Conservation (phyloP, 2,797 vertebrate species). For the Anguilla pacifica region DNA sequence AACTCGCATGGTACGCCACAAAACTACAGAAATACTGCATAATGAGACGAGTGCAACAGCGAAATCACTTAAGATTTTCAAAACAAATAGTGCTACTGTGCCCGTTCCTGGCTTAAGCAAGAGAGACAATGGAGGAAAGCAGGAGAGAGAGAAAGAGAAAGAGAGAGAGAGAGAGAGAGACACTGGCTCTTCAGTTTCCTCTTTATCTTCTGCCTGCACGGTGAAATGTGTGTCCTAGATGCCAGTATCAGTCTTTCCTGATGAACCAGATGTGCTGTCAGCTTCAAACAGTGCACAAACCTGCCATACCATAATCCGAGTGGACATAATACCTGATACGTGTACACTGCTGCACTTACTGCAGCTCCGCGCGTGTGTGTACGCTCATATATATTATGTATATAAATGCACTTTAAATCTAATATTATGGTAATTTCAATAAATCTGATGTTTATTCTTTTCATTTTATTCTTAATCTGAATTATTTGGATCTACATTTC, state of each 20-base stretch:
- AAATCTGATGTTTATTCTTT: background rate
- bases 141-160: conserved; percentile 46
- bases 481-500: background rate
- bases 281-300: conserved; percentile 62
- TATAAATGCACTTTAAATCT: conserved; percentile 43
- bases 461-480: background rate
- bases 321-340: conserved; percentile 66
- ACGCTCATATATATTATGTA: conserved; percentile 37
- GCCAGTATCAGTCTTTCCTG: conserved; percentile 63
- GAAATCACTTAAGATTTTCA: background rate
- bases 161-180: conserved; percentile 25
- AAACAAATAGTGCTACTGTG: background rate
- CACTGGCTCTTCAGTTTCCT: conserved; percentile 19
- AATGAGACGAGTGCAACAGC: background rate
- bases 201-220: conserved; percentile 47
- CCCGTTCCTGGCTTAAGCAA: background rate
- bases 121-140: conserved; percentile 46
- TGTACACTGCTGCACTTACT: conserved; percentile 27
- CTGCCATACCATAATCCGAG: conserved; percentile 63
- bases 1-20: background rate
- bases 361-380: conserved; percentile 41
- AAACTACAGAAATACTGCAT: background rate
- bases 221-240: conserved; percentile 67
- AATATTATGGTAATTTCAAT: background rate
- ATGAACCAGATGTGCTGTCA: conserved; percentile 66